Evolutionary conservation across 2,888 invertebrate genomes (phyloP).

Genomic region (Chrysomela aeneicollis): DNA sequence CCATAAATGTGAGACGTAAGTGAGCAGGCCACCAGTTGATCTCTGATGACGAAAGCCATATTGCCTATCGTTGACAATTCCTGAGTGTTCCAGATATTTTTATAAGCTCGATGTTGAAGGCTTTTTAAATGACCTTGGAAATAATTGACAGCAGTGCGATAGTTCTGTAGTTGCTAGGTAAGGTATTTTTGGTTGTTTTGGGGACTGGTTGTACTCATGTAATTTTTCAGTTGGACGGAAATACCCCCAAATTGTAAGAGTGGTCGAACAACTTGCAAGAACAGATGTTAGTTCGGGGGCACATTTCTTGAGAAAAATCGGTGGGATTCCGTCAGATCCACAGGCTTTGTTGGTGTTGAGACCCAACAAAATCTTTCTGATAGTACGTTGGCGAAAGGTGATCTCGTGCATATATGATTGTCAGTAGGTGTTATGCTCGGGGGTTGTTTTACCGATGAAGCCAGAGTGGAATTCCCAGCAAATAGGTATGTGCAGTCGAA

Average conservation of each 20-base stretch:
- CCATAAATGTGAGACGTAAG: constrained; percentile 4
- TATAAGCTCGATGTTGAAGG: constrained; percentile 7
- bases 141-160: constrained; percentile 1
- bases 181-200: not conserved
- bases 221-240: not conserved
- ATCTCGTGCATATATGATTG: not conserved
- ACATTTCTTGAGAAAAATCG: constrained; percentile 6
- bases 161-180: constrained; percentile 7
- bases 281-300: not conserved
- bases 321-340: constrained; percentile 7
- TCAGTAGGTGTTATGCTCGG: not conserved
- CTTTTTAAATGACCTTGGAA: not conserved
- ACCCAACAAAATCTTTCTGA: constrained; percentile 1
- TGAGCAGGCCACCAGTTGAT: constrained; percentile 7
- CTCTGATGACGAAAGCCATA: constrained; percentile 9
- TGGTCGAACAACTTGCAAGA: constrained; percentile 3
- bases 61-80: constrained; percentile 10
- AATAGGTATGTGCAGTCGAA: not conserved
- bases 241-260: not conserved
- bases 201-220: constrained; percentile 2
- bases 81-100: not conserved
- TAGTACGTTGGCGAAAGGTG: not conserved
- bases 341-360: not conserved
- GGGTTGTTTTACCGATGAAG: not conserved
- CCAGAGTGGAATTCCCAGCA: constrained; percentile 9